Base-by-base conservation (phyloP, 64 coral and sea anemone genomes). In the Pachyseris speciosa region DNA sequence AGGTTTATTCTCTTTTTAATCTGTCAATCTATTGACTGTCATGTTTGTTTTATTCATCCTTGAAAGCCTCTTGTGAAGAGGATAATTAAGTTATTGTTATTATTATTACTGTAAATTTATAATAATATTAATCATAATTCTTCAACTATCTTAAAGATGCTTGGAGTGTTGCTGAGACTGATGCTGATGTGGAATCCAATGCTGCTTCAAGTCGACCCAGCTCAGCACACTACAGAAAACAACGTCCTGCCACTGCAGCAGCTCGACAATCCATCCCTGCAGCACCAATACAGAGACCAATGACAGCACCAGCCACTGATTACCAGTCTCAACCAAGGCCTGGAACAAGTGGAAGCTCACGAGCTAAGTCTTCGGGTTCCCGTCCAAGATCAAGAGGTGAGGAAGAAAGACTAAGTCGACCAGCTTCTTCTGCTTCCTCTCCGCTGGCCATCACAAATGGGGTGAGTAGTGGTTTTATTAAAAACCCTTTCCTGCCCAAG, bases 171-270 rank as follows among this genome's bases (percentile, higher is more conserved):
- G 69, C 34, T 34, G 95, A 90, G 63, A 81, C 92, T 63, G 95
- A 96, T 80, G 89, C 89, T 51, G 91, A 93, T 93, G 90, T 83
- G 20, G 95, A 96, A 52, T 96, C 95, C 9, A 90, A 96, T 96
- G 95, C 86, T 50, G 60, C 95, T 6, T 90, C 95, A 71, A 96
- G 95, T 38, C 90, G 95, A 28, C 95, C 95, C 2, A 92, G 95
- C 29, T 96, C 95, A 22, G 95, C 95, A 15, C 83, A 91, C 37
- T 45, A 80, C 4, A 72, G 80, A 53, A 86, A 64, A 78, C 95
- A 96, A 43, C 85, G 95, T 40, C 95, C 95, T 67, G 72, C 83
- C 22, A 96, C 95, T 40, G 85, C 95, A 88, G 64, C 53, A 4
- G 17, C 79, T 27, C 50, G 78, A 57, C 43, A 84, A 75, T 22